Base-by-base conservation (phyloP, 1,140 invertebrate species). In the Zeugodacus cucurbitae region DNA sequence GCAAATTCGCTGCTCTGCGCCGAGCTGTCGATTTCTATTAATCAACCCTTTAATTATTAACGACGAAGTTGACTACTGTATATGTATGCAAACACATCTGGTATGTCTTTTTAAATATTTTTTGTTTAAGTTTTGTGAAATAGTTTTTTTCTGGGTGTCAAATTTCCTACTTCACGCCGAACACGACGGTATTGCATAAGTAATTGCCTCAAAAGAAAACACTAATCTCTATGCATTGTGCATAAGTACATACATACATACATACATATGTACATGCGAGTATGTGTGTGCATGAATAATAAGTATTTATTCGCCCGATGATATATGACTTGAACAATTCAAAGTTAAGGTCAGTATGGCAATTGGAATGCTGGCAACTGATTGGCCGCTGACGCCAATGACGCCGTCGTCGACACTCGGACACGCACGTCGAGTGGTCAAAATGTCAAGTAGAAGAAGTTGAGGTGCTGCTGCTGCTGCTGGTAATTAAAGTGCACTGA, bases 401-500 rank as follows among this genome's bases (percentile, higher is more conserved):
- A 34, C 64, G 7, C 26, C 14, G 29, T 7, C 29, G 64, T 70
- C 64, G 64, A 34, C 64, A 17, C 26, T 29, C 20, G 58, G 22
- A n/a, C 34, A n/a, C 41, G 74, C 7, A 10, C 41, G 74, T 82
- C 41, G 74, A 82, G 74, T 82, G 74, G 74, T 82, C 74, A 54
- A 82, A 82, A 82, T 82, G 74, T 82, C 74, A 82, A 82, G 74
- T 82, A n/a, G 6, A 82, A 70, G 64, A 32, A 48, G 7, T 82
- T 82, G 41, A 44, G 74, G 41, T 48, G 74, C 44, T 82, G 74
- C 41, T 26, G 74, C n/a, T 48, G 74, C 44, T 82, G 74, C 41
- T 26, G 41, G 74, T 82, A 82, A 82, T 82, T 82, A 82, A 82
- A 82, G 74, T 82, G 74, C 74, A 82, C 22, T 29, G 41, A 82